These are phyloP conservation scores for Byasa hedistus DNA, from an alignment of 2,888 invertebrate species.

Conservation along the genomic window DNA sequence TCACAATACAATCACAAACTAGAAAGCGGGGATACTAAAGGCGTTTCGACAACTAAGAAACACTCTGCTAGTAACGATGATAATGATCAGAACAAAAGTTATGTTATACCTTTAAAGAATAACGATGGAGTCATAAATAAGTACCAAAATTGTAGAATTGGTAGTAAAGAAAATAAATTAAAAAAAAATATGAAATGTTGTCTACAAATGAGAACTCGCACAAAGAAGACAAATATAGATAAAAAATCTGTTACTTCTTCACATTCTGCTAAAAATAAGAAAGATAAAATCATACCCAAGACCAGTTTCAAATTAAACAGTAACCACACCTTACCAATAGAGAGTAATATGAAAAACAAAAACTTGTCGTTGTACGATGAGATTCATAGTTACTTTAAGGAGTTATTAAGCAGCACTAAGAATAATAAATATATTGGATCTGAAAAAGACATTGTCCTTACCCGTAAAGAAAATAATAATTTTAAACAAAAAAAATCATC, in stretches of 20 bases:
- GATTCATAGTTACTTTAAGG: slow-evolving; percentile 4
- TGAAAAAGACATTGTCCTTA: not conserved
- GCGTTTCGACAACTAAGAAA: not conserved
- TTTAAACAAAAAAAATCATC: not conserved
- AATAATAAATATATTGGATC: not conserved
- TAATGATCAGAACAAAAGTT: not conserved
- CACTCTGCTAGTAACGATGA: not conserved
- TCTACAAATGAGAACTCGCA: not conserved
- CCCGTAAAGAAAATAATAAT: not conserved
- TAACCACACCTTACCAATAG: not conserved
- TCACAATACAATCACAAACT: not conserved
- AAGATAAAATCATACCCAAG: not conserved
- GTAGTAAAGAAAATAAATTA: not conserved
- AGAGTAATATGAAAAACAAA: not conserved
- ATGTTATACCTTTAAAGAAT: not conserved
- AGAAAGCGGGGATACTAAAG: not conserved
- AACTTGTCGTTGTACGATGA: not conserved
- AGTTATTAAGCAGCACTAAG: slow-evolving; percentile 7
- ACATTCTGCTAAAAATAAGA: not conserved
- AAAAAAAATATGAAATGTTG: not conserved
- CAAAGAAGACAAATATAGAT: not conserved
- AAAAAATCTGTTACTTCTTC: not conserved
- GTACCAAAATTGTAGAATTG: not conserved
- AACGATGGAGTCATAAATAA: not conserved
- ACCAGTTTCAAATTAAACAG: not conserved